Evolutionary conservation across 2,888 invertebrate species (phyloP), one percentile per base, ranked within the genome.

Genomic region (Cantharis rustica): DNA sequence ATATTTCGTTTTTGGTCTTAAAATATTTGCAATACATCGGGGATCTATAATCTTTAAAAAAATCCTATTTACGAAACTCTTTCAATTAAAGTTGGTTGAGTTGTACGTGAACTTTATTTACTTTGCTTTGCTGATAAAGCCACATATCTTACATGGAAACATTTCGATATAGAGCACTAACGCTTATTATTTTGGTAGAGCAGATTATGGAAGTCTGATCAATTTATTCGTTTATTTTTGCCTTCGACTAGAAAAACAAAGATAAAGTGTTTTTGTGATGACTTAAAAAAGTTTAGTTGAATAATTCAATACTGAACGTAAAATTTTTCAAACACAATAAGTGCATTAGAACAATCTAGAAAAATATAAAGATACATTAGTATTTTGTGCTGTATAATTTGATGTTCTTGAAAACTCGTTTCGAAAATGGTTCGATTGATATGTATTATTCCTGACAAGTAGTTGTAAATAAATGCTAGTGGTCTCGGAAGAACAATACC

Each of bases 401-500:
- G 78, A 75, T 78, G 78, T 73, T 75, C 70, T 69, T 47, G 75
- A 66, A 77, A 77, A 75, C 77, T 75, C 75, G 71, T 77, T 72
- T 75, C 63, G 75, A 77, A 72, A 77, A 79, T 75, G 75, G 75
- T 73, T 78, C 79, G 78, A 79, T 79, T 79, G 79, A 76, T 78
- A 79, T 79, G 78, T 80, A 80, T 80, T 80, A 79, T 80, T 80
- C 79, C 71, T 76, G 61, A 69, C 61, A 76, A 74, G 68, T 63
- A 69, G 73, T 71, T 74, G 78, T 79, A 79, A 79, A 79, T 78
- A 79, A 72, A 74, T 75, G 77, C 76, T 79, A 79, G 78, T 78
- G 75, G 75, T 77, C 80, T 81, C 79, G 73, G 75, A 75, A 80
- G 81, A 75, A 77, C 81, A 80, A 82, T 82, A 81, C 80, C 78